Percentiles rank a stretch among this genome's conserved stretches.
These are phyloP conservation scores for Chlorospingus flavigularis DNA, from an alignment of 2,797 vertebrate species.

Conservation along the genomic window DNA sequence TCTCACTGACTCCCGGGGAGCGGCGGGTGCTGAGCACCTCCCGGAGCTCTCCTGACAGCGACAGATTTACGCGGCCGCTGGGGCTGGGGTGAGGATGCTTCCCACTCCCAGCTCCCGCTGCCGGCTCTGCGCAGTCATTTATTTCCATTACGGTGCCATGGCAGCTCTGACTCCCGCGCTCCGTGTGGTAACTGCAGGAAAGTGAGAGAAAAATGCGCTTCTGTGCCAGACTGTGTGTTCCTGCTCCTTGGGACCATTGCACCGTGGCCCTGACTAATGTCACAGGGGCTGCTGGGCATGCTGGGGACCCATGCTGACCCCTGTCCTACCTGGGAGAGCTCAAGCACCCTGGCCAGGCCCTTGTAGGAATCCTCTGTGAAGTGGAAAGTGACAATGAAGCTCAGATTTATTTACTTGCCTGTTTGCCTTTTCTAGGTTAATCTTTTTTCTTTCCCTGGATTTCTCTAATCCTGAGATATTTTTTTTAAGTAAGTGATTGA, in stretches of 20 bases:
- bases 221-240: not conserved
- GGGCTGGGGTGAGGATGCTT: not conserved
- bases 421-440: slow-evolving; percentile 1
- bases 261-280: not conserved
- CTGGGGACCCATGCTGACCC: not conserved
- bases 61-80: not conserved
- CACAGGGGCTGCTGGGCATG: not conserved
- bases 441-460: not conserved
- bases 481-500: not conserved
- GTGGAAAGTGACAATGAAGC: not conserved
- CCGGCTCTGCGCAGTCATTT: not conserved
- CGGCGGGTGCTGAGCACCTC: not conserved
- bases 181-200: not conserved
- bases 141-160: not conserved
- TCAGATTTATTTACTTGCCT: not conserved
- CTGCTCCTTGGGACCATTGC: not conserved
- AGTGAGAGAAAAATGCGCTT: not conserved
- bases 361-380: not conserved
- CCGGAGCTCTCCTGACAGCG: not conserved
- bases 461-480: not conserved
- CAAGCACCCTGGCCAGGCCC: rapidly evolving
- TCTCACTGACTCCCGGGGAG: slow-evolving; percentile 40
- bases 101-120: not conserved
- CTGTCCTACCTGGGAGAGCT: not conserved
- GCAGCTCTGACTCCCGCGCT: not conserved